Conservation (phyloP, 1,140 invertebrate species). For the Hyles euphorbiae region DNA sequence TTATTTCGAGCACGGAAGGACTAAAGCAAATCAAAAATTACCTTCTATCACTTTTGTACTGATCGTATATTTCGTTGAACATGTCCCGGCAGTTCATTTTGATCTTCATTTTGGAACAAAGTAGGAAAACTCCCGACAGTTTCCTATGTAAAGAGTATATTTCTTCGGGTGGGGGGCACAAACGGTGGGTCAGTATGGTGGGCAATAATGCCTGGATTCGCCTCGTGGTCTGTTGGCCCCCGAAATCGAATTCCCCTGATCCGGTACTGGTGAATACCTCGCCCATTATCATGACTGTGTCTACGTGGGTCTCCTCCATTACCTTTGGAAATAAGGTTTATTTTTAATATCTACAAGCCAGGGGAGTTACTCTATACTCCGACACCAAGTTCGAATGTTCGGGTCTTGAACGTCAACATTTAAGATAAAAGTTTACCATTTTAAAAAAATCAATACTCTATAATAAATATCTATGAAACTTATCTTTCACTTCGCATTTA, state of each 20-base stretch:
- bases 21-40: constrained; percentile 6
- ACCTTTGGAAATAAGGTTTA: constrained; percentile 57
- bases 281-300: constrained; percentile 96
- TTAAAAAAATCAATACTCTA: no score
- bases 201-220: constrained; percentile 89
- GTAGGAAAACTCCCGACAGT: constrained; percentile 96
- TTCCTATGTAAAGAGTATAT: constrained; percentile 99
- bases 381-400: no score
- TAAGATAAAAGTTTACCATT: no score
- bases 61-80: constrained; percentile 88
- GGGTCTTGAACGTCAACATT: no score
- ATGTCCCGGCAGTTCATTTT: constrained; percentile 90
- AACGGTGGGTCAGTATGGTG: constrained; percentile 93
- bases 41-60: constrained; percentile 73
- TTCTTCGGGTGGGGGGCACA: constrained; percentile 98
- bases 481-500: no score
- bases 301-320: constrained; percentile 96
- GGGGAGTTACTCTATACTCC: no score
- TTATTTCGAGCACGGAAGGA: no score
- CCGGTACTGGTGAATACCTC: constrained; percentile 88
- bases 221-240: constrained; percentile 84
- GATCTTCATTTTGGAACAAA: constrained; percentile 94
- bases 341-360: no score
- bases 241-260: constrained; percentile 90
- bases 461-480: no score